Evolutionary conservation across 2,888 invertebrate genomes (phyloP).

Genomic region (Pyrochroa serraticornis): DNA sequence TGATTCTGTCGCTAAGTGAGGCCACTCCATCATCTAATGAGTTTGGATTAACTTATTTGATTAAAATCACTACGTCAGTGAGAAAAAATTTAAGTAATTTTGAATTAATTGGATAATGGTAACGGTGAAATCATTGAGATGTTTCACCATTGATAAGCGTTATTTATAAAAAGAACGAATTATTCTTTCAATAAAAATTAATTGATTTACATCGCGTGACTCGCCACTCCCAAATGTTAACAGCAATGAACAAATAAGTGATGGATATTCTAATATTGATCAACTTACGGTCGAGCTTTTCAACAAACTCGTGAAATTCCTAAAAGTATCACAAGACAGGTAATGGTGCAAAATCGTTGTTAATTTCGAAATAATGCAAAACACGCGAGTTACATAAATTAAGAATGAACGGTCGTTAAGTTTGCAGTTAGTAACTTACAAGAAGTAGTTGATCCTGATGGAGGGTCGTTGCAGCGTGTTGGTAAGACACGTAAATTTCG

Average conservation of each 20-base stretch:
- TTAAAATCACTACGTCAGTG: too few species aligned
- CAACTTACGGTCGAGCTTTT: constrained; percentile 3
- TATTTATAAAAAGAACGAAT: background rate
- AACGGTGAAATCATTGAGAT: too few species aligned
- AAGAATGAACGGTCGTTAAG: constrained; percentile 28
- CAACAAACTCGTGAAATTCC: constrained; percentile 4
- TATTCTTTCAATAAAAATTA: constrained; percentile 1
- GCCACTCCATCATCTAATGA: constrained; percentile 7
- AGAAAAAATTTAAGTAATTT: too few species aligned
- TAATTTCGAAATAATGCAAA: constrained; percentile 26
- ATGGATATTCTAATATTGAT: background rate
- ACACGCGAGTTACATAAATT: constrained; percentile 29
- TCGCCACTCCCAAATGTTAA: background rate
- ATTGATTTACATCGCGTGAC: constrained; percentile 9
- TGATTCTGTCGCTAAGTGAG: constrained; percentile 18
- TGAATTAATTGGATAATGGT: too few species aligned
- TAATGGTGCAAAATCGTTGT: constrained; percentile 17
- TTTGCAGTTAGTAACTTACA: constrained; percentile 28
- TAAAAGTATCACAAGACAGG: constrained; percentile 6
- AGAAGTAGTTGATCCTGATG: constrained; percentile 26
- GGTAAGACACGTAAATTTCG: constrained; percentile 20
- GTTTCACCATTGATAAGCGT: background rate
- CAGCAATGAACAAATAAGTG: too few species aligned
- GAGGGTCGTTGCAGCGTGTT: constrained; percentile 14
- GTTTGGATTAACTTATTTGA: too few species aligned